Percentiles rank a stretch among this genome's conserved stretches.
Evolutionary conservation across 2,113 vertebrate genomes (phyloP).

Genomic region (Glaucidium brasilianum): DNA sequence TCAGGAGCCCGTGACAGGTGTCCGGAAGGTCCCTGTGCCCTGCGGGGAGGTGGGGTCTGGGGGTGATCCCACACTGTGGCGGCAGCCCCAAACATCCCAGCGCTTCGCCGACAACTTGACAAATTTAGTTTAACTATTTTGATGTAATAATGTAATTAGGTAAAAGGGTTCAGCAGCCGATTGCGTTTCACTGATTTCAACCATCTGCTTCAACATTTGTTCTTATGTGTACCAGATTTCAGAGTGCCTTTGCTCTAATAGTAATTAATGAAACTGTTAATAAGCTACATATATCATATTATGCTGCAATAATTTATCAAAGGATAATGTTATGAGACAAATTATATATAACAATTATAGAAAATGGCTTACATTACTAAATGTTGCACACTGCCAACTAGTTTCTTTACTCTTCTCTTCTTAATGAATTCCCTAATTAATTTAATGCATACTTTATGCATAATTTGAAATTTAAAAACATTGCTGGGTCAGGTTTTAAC

Average conservation of each 20-base stretch:
- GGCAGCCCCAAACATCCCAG: background rate
- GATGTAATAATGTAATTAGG: slow-evolving; percentile 73
- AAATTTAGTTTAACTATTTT: slow-evolving; percentile 69
- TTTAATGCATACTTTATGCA: slow-evolving; percentile 89
- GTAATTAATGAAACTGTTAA: slow-evolving; percentile 96
- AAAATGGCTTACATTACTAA: slow-evolving; percentile 88
- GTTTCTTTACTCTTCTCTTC: slow-evolving; percentile 83
- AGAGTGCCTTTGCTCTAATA: slow-evolving; percentile 81
- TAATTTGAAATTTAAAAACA: slow-evolving; percentile 90
- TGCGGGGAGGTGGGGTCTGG: rapidly evolving
- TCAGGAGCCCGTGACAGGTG: background rate
- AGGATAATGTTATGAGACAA: slow-evolving; percentile 89
- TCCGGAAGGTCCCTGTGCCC: background rate
- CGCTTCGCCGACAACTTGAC: slow-evolving; percentile 8
- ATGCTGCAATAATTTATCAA: slow-evolving; percentile 79
- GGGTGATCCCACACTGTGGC: rapidly evolving
- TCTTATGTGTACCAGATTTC: slow-evolving; percentile 78
- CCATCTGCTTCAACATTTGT: slow-evolving; percentile 91
- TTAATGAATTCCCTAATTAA: slow-evolving; percentile 94
- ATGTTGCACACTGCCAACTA: slow-evolving; percentile 75
- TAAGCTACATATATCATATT: slow-evolving; percentile 91
- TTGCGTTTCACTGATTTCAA: slow-evolving; percentile 83
- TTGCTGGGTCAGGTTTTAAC: slow-evolving; percentile 84
- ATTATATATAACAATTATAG: slow-evolving; percentile 90
- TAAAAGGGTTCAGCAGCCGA: slow-evolving; percentile 73